Conservation (phyloP, 2,113 vertebrate species). For the Elgaria multicarinata region DNA sequence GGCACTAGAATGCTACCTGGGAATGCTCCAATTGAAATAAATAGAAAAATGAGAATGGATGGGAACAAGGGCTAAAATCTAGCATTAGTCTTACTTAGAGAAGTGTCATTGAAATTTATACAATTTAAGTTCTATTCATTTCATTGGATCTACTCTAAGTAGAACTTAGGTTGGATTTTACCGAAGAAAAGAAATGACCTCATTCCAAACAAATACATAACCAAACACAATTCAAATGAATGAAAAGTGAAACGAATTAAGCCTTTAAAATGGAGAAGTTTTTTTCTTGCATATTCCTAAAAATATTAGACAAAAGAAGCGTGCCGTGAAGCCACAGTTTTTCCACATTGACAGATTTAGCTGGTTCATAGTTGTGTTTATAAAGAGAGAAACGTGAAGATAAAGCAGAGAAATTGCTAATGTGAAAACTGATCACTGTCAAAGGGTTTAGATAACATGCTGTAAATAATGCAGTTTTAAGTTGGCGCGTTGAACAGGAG, state of each 20-base stretch:
- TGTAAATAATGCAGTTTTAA: conserved; percentile 44
- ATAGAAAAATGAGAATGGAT: neutral
- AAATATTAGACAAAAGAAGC: neutral
- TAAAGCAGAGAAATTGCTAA: conserved; percentile 13
- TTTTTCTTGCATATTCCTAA: neutral
- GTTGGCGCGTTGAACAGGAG: conserved; percentile 27
- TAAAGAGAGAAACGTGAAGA: neutral
- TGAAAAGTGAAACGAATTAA: neutral
- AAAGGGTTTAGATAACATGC: conserved; percentile 14
- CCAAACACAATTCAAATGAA: neutral
- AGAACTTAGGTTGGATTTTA: too few relatives aligned
- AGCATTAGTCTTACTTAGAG: too few relatives aligned
- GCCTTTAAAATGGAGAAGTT: neutral
- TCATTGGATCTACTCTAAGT: too few relatives aligned
- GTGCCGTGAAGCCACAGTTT: rapidly evolving
- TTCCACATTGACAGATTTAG: neutral
- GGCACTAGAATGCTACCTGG: neutral
- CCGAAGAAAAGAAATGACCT: too few relatives aligned
- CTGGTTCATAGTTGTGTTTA: neutral
- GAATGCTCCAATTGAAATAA: neutral
- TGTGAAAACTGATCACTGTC: neutral
- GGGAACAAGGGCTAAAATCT: too few relatives aligned
- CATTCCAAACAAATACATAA: neutral
- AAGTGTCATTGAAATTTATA: too few relatives aligned
- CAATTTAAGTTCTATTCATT: too few relatives aligned